These are phyloP conservation scores for Aegotheles bennettii DNA, from an alignment of 2,113 vertebrate genomes.

Conservation along the genomic window DNA sequence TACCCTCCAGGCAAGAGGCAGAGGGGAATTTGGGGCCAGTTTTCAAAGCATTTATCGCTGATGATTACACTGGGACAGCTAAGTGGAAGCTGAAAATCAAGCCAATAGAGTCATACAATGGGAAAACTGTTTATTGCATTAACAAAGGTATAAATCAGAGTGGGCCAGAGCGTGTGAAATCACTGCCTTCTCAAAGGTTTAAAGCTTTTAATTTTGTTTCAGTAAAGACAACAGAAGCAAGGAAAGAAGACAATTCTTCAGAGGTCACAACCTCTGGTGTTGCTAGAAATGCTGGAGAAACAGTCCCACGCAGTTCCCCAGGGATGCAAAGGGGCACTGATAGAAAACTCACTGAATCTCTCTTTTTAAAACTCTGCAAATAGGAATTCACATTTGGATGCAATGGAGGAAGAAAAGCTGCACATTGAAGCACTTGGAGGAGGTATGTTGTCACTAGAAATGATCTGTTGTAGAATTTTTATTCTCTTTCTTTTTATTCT, in stretches of 20 bases:
- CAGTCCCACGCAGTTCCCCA: background rate
- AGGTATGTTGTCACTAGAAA: background rate
- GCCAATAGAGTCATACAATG: background rate
- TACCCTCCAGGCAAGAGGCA: background rate
- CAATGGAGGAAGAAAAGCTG: background rate
- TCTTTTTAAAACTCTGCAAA: background rate
- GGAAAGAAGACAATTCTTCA: background rate
- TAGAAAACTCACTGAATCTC: background rate
- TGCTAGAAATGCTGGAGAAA: background rate
- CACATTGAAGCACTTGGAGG: accelerated
- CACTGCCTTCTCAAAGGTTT: background rate
- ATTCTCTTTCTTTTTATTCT: no score
- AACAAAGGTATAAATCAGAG: conserved; percentile 31
- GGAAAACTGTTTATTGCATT: conserved; percentile 19
- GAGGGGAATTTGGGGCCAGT: conserved; percentile 2
- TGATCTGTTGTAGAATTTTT: background rate
- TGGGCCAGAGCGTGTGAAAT: background rate
- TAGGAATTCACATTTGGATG: background rate
- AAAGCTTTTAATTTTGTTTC: conserved; percentile 21
- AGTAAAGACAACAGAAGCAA: background rate
- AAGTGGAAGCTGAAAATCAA: background rate
- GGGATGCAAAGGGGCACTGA: background rate
- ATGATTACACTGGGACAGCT: background rate
- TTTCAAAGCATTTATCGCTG: conserved; percentile 17
- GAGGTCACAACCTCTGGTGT: background rate